A percentile compares a stretch with the other conserved stretches of the same genome.
Evolutionary conservation across 2,113 vertebrate genomes (phyloP).

Genomic region (Nyctibius bracteatus): DNA sequence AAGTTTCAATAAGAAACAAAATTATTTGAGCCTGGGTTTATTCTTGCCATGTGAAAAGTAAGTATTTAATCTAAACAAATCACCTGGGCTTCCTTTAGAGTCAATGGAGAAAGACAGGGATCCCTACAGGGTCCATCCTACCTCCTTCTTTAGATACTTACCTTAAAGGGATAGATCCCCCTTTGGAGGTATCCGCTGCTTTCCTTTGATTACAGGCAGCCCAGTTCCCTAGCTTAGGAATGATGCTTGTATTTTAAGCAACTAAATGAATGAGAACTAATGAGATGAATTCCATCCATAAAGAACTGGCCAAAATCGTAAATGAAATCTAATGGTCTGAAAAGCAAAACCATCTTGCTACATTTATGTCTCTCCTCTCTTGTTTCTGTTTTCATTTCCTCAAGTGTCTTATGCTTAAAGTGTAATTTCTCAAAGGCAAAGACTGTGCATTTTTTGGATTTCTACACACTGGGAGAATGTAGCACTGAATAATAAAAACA

Average conservation of each 20-base stretch:
- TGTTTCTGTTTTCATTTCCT: not conserved
- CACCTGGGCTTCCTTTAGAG: not conserved
- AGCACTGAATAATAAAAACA: not conserved
- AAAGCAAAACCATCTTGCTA: not conserved
- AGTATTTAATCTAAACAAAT: not conserved
- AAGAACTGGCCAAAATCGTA: not conserved
- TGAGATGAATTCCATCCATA: not conserved
- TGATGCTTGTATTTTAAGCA: not conserved
- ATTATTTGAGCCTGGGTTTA: not conserved
- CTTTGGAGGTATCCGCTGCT: not conserved
- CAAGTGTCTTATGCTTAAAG: not conserved
- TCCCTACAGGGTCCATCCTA: not conserved
- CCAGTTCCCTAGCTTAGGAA: not conserved
- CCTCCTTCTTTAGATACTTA: not conserved
- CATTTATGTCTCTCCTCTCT: not conserved
- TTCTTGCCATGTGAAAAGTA: not conserved
- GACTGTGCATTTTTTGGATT: not conserved
- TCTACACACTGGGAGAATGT: not conserved
- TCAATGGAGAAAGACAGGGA: not conserved
- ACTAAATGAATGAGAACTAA: too few species aligned
- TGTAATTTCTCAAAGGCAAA: not conserved
- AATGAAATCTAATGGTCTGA: not conserved
- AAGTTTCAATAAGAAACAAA: not conserved
- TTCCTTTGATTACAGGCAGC: not conserved
- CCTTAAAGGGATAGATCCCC: not conserved